Percentiles rank a stretch among this genome's conserved stretches.
phyloP scores from a whole-genome alignment of 2,888 invertebrate species.

The Macropis europaea region DNA sequence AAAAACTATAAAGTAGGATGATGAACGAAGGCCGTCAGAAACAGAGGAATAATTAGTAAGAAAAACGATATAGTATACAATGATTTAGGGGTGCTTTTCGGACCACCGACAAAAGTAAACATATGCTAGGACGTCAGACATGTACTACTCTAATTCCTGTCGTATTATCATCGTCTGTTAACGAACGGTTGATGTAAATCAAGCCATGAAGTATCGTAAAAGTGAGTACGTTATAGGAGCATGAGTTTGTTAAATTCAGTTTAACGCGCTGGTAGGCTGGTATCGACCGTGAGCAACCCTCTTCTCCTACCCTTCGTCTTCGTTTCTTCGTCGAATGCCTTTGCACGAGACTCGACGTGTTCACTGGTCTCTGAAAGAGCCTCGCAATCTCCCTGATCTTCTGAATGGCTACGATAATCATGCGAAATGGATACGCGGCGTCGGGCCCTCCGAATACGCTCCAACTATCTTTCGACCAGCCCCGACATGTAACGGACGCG shows the following conservation, averaged over 20 bases:
- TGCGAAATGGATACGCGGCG: slow-evolving; percentile 35
- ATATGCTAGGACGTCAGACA: too few species aligned
- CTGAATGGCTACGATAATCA: slow-evolving; percentile 45
- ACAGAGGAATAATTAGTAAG: too few species aligned
- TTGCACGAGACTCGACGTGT: slow-evolving; percentile 39
- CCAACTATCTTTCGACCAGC: slow-evolving; percentile 11
- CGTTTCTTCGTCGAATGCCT: slow-evolving; percentile 35
- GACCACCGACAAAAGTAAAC: too few species aligned
- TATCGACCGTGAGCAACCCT: slow-evolving; percentile 32
- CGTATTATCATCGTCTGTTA: too few species aligned
- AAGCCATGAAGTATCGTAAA: too few species aligned
- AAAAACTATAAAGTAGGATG: too few species aligned
- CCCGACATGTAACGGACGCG: too few species aligned
- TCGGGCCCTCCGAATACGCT: neutral
- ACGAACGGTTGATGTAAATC: too few species aligned
- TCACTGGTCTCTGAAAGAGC: slow-evolving; percentile 41
- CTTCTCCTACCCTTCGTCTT: slow-evolving; percentile 10
- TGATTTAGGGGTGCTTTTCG: too few species aligned
- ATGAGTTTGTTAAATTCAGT: slow-evolving; percentile 64
- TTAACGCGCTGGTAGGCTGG: slow-evolving; percentile 45
- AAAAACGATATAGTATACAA: too few species aligned
- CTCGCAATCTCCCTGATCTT: slow-evolving; percentile 23
- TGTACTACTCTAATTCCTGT: too few species aligned
- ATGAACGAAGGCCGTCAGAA: too few species aligned
- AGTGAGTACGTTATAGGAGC: neutral